Evolutionary conservation across 2,113 vertebrate species (phyloP).

Genomic region (Cavia aperea): DNA sequence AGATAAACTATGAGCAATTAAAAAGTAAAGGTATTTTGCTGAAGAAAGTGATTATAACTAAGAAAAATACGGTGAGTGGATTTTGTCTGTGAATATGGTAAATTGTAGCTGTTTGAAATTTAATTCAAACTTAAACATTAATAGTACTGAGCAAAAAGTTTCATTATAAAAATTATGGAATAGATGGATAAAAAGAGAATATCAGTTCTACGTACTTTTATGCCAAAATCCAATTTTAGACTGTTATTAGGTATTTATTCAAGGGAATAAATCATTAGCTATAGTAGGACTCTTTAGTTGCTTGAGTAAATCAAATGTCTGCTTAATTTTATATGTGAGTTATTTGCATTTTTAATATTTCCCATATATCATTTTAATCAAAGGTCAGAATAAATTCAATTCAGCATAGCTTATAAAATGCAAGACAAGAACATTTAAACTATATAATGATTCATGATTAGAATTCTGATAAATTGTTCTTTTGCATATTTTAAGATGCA

Average conservation of each 20-base stretch:
- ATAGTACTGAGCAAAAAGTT: neutral
- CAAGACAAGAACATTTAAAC: slow-evolving; percentile 50
- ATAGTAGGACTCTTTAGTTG: neutral
- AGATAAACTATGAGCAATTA: neutral
- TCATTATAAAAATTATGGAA: neutral
- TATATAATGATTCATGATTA: slow-evolving; percentile 64
- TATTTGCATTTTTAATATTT: slow-evolving; percentile 53
- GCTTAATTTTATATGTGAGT: slow-evolving; percentile 35
- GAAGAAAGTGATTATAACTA: neutral
- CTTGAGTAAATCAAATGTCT: neutral
- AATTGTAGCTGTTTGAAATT: neutral
- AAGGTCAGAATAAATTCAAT: slow-evolving; percentile 47
- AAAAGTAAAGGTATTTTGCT: neutral
- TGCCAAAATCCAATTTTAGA: slow-evolving; percentile 32
- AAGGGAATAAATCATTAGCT: slow-evolving; percentile 2
- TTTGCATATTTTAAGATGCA: slow-evolving; percentile 54
- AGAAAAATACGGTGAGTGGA: neutral
- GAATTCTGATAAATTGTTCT: slow-evolving; percentile 56
- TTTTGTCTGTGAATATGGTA: neutral
- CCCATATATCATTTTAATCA: slow-evolving; percentile 51
- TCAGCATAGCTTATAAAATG: slow-evolving; percentile 45
- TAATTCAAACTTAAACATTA: slow-evolving; percentile 13
- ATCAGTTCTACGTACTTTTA: neutral
- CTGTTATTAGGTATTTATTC: slow-evolving; percentile 43
- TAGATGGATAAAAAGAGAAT: neutral